phyloP scores from a whole-genome alignment of 2,888 invertebrate genomes.

The Drosophila lutescens region DNA sequence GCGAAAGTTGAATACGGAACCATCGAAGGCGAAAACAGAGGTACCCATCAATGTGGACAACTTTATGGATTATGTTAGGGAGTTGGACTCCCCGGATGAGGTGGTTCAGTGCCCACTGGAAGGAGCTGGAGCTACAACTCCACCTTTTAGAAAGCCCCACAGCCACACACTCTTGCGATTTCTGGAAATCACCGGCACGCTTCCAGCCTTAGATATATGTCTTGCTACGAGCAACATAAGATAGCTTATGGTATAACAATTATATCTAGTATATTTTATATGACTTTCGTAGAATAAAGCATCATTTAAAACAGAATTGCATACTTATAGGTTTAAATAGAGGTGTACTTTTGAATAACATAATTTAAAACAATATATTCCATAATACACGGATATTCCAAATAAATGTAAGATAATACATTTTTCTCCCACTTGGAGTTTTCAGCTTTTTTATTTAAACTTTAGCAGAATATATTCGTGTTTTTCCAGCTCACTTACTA shows the following conservation, averaged over 20 bases:
- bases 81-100: conserved; percentile 50
- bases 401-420: neutral
- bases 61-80: conserved; percentile 73
- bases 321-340: conserved; percentile 12
- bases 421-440: conserved; percentile 32
- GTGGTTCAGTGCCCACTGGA: neutral
- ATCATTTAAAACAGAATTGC: neutral
- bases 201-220: conserved; percentile 42
- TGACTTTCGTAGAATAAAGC: conserved; percentile 30
- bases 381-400: too few species aligned
- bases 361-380: neutral
- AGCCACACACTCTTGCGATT: conserved; percentile 42
- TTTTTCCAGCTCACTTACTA: conserved; percentile 37
- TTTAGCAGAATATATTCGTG: conserved; percentile 71
- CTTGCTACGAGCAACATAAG: conserved; percentile 45
- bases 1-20: conserved; percentile 77
- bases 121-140: neutral
- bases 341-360: neutral
- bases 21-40: conserved; percentile 28
- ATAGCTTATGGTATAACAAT: conserved; percentile 24
- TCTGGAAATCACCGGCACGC: conserved; percentile 52
- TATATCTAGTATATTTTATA: conserved; percentile 20
- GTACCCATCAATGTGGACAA: conserved; percentile 64
- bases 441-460: conserved; percentile 55
- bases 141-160: neutral